Evolutionary conservation across 2,113 vertebrate genomes (phyloP), one percentile per base, ranked within the genome.

Genomic region (Nycticebus coucang): DNA sequence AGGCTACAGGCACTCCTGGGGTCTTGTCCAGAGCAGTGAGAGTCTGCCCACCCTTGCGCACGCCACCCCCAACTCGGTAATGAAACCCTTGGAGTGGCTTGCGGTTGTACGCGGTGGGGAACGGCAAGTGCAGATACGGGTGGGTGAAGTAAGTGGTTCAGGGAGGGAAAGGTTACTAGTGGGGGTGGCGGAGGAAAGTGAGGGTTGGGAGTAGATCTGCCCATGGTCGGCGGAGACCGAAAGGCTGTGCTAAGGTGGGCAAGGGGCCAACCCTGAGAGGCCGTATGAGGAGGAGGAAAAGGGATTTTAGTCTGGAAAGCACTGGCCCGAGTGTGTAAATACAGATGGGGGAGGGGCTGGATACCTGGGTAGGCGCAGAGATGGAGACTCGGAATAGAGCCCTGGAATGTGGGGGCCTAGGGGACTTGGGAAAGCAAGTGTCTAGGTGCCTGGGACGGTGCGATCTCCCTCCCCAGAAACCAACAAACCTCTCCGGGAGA

Each of bases 141-240:
- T 62, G 94, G 96, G 95, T 69, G 90, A 95, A 95, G 94, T 83
- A 66, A 95, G 88, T 96, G 96, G 17, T 75, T 62, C 26, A 26
- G 72, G 75, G 26, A 66, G 55, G 62, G 79, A 59, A 91, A n/a
- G 87, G 33, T 64, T 74, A 53, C 57, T 28, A 21, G 14, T 82
- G 74, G 57, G 86, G 41, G 69, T 50, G 64, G 55, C 0, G 84
- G 75, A 81, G 55, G 30, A 28, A 87, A 55, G 45, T 24, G 90
- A 86, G 77, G 59, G 1, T 33, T 13, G 30, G n/a, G 62, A 9
- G 37, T 33, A 57, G 82, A 30, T 79, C 41, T 85, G 57, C 71
- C 78, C 11, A 59, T 50, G 33, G 35, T 35, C 41, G 86, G 53
- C 26, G 26, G 72, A n/a, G 5, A 69, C 2, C 26, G 15, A 30